Percentiles rank a stretch among this genome's conserved stretches.
These are phyloP conservation scores for Larimichthys polyactis DNA, from an alignment of 2,113 vertebrate species.

Conservation along the genomic window DNA sequence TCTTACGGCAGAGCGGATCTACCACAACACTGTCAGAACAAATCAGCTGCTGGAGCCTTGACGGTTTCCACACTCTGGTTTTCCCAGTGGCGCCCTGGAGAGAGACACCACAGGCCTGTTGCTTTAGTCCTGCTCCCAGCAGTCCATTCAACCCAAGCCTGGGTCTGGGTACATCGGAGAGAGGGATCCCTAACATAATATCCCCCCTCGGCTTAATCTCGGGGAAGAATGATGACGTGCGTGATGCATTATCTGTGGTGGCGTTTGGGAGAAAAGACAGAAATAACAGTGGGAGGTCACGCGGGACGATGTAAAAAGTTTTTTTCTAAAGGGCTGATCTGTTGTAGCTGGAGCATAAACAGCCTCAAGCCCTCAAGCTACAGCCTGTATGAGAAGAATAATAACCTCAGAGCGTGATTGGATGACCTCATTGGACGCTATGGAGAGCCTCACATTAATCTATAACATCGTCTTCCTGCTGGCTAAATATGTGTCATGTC, in stretches of 20 bases:
- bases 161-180: constrained; percentile 29
- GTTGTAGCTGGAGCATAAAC: constrained; percentile 56
- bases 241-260: constrained; percentile 59
- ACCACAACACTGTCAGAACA: constrained; percentile 82
- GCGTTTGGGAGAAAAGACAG: constrained; percentile 62
- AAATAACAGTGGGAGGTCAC: constrained; percentile 65
- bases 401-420: constrained; percentile 34
- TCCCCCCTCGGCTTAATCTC: constrained; percentile 59
- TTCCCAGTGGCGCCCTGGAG: constrained; percentile 56
- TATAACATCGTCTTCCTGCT: constrained; percentile 29
- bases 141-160: constrained; percentile 38
- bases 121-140: constrained; percentile 71
- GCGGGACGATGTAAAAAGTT: constrained; percentile 58
- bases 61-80: constrained; percentile 63
- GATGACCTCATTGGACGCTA: constrained; percentile 51
- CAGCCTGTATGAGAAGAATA: constrained; percentile 37
- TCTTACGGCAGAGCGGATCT: constrained; percentile 74
- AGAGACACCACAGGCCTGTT: constrained; percentile 69
- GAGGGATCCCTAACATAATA: constrained; percentile 61
- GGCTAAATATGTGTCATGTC: constrained; percentile 52
- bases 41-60: constrained; percentile 71
- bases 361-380: constrained; percentile 36
- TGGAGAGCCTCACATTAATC: constrained; percentile 28
- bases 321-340: constrained; percentile 50
- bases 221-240: constrained; percentile 61